phyloP scores from a whole-genome alignment of 2,113 vertebrate genomes.

The Phyllostomus discolor region DNA sequence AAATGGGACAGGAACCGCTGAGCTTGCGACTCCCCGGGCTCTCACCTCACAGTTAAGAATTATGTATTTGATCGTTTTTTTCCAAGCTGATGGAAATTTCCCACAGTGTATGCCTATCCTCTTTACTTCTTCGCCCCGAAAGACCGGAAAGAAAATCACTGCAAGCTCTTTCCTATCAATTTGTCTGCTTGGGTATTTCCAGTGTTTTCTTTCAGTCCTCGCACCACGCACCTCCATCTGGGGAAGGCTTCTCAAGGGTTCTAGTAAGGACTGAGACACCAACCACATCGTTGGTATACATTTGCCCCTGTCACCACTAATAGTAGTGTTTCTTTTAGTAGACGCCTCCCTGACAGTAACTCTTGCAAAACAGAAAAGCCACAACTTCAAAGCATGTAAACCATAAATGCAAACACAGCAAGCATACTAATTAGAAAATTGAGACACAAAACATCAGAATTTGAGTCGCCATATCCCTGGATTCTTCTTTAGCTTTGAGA shows the following conservation, averaged over 20 bases:
- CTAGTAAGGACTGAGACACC: neutral
- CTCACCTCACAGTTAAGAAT: neutral
- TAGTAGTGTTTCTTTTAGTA: constrained; percentile 11
- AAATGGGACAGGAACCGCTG: constrained; percentile 60
- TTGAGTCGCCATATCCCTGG: neutral
- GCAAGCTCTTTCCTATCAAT: neutral
- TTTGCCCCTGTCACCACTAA: constrained; percentile 36
- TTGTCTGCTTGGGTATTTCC: constrained; percentile 7
- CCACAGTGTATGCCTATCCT: constrained; percentile 1
- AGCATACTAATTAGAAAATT: neutral
- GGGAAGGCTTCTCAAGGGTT: constrained; percentile 34
- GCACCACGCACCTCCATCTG: constrained; percentile 46
- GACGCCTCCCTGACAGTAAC: constrained; percentile 43
- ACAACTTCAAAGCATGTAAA: constrained; percentile 56
- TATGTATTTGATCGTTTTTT: constrained; percentile 52
- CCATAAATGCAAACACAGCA: constrained; percentile 62
- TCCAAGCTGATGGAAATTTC: constrained; percentile 57
- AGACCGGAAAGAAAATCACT: constrained; percentile 40
- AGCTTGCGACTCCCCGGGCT: constrained; percentile 34
- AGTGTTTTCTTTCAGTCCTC: neutral
- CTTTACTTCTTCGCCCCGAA: constrained; percentile 44
- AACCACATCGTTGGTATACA: neutral
- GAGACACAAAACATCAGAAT: neutral
- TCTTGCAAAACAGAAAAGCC: constrained; percentile 69
- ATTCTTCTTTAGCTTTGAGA: neutral